Conservation (phyloP, 2,888 invertebrate genomes). For the Mechanitis messenoides region DNA sequence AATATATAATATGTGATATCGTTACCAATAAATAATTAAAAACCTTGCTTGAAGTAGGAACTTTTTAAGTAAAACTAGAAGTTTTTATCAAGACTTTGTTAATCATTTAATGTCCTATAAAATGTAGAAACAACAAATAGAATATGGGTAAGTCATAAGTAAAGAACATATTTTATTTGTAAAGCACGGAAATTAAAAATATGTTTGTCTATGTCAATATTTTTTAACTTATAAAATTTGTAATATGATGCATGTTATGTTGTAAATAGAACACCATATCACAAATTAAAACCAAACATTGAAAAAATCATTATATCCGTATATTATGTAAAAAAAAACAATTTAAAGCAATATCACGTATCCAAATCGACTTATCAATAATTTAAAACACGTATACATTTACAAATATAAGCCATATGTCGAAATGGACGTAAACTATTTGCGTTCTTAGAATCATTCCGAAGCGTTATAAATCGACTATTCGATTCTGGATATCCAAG, state of each 20-base stretch:
- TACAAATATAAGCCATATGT: slow-evolving; percentile 37
- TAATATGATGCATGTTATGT: slow-evolving; percentile 2
- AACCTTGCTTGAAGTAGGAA: too few relatives aligned
- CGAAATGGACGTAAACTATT: slow-evolving; percentile 40
- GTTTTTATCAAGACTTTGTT: too few relatives aligned
- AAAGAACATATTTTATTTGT: too few relatives aligned
- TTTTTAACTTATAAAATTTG: background rate
- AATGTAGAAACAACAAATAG: too few relatives aligned
- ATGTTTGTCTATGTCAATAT: background rate
- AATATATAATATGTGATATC: too few relatives aligned
- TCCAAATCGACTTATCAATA: slow-evolving; percentile 10
- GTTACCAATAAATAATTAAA: too few relatives aligned
- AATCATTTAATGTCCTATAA: too few relatives aligned
- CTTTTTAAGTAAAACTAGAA: too few relatives aligned
- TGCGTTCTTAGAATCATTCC: slow-evolving; percentile 52
- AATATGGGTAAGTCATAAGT: too few relatives aligned
- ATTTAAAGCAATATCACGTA: slow-evolving; percentile 24
- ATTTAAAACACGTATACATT: slow-evolving; percentile 19
- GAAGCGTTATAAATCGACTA: slow-evolving; percentile 53
- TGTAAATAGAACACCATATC: background rate
- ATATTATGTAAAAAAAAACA: background rate
- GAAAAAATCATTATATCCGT: background rate
- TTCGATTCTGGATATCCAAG: slow-evolving; percentile 36
- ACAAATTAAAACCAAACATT: background rate
- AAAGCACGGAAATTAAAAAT: too few relatives aligned